phyloP scores from a whole-genome alignment of 2,797 vertebrate species.

The Acanthurus tractus region DNA sequence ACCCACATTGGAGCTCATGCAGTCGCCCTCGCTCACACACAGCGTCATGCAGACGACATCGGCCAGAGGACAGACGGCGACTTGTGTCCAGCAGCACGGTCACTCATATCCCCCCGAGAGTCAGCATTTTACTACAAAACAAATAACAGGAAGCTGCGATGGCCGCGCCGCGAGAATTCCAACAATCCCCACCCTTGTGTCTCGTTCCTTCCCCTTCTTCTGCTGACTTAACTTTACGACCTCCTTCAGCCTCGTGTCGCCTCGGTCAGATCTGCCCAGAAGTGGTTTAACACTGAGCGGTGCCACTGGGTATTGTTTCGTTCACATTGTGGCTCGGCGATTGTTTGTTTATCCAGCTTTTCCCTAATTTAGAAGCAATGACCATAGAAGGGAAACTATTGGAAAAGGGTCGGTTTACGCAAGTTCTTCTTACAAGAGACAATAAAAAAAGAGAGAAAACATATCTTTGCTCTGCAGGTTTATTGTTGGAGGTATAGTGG shows the following conservation, averaged over 20 bases:
- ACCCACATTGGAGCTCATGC: neutral
- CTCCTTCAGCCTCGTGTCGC: conserved; percentile 56
- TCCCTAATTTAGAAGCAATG: conserved; percentile 43
- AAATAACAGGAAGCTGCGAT: conserved; percentile 82
- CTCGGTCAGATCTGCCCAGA: conserved; percentile 48
- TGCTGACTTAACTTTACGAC: conserved; percentile 75
- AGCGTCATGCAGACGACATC: conserved; percentile 22
- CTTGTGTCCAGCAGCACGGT: conserved; percentile 60
- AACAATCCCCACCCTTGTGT: conserved; percentile 78
- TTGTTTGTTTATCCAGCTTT: conserved; percentile 50
- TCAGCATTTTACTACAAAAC: conserved; percentile 81
- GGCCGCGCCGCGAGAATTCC: conserved; percentile 61
- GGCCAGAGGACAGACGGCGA: conserved; percentile 57
- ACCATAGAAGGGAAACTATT: conserved; percentile 24
- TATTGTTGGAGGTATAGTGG: neutral
- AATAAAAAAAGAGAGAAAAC: conserved; percentile 16
- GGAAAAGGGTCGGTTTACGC: neutral
- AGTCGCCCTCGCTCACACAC: conserved; percentile 3
- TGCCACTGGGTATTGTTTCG: conserved; percentile 54
- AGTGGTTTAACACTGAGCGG: conserved; percentile 55
- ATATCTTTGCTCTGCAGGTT: conserved; percentile 8
- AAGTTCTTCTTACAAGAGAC: conserved; percentile 16
- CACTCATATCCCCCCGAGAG: conserved; percentile 60
- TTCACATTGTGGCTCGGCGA: conserved; percentile 44
- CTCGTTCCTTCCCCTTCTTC: conserved; percentile 52